Percentiles rank a stretch among this genome's conserved stretches.
Conservation (phyloP, 2,113 vertebrate genomes). For the Penelope pileata region DNA sequence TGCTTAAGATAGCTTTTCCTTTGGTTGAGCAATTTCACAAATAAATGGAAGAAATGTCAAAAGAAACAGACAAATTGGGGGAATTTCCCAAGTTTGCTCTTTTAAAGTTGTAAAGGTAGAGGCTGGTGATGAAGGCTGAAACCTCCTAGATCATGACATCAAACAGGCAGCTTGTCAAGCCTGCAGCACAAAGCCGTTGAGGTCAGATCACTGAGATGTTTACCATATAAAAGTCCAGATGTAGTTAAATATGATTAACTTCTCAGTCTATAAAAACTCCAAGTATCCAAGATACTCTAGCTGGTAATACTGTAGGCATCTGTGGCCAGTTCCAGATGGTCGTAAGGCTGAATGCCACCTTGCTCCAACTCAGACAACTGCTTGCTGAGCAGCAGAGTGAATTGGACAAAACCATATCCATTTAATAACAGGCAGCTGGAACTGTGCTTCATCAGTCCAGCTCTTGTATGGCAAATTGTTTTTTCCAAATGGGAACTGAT, state of each 20-base stretch:
- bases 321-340: background rate
- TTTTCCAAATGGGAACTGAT: background rate
- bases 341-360: too few species aligned
- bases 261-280: background rate
- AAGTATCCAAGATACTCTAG: background rate
- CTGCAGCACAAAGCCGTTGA: background rate
- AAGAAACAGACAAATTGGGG: background rate
- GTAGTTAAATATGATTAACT: background rate
- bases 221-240: accelerated
- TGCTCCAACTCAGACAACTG: accelerated
- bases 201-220: background rate
- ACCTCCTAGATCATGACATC: background rate
- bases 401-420: background rate
- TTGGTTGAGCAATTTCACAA: background rate
- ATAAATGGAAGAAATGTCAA: background rate
- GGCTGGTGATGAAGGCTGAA: background rate
- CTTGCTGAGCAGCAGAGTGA: background rate
- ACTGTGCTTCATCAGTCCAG: background rate
- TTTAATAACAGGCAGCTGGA: background rate
- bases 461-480: background rate
- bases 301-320: background rate
- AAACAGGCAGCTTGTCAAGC: background rate
- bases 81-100: background rate
- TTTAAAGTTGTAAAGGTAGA: accelerated
- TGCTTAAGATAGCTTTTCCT: background rate